Evolutionary conservation across 2,113 vertebrate species (phyloP).

Genomic region (Mobula birostris): DNA sequence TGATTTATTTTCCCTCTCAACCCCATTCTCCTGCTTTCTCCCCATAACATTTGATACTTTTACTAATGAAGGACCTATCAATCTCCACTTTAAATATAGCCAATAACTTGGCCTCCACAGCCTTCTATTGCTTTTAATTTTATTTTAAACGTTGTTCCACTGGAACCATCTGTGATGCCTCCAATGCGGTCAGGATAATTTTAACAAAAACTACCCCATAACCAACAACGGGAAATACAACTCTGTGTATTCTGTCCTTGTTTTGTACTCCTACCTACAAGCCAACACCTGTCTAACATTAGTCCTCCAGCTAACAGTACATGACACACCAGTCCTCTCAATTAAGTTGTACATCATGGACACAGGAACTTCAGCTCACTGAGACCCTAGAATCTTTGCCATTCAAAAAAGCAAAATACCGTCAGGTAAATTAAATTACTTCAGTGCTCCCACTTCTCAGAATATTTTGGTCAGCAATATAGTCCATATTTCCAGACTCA

Average conservation of each 20-base stretch:
- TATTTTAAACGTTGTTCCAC: background rate
- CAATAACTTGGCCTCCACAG: too few species aligned
- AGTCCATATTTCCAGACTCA: background rate
- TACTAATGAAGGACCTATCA: too few species aligned
- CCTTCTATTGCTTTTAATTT: background rate
- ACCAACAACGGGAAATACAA: background rate
- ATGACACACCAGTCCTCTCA: background rate
- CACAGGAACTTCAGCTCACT: too few species aligned
- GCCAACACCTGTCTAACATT: background rate
- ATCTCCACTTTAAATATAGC: too few species aligned
- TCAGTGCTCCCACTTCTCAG: background rate
- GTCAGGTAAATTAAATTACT: background rate
- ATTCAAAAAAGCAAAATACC: background rate
- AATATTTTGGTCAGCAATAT: background rate
- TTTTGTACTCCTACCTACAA: background rate
- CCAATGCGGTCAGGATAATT: background rate
- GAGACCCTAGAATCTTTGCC: too few species aligned
- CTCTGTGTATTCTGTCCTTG: background rate
- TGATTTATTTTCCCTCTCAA: too few species aligned
- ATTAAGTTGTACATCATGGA: too few species aligned
- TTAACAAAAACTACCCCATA: background rate
- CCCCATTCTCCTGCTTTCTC: too few species aligned
- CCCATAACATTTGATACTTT: too few species aligned
- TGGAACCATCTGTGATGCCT: background rate
- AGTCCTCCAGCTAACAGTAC: background rate